Base-by-base conservation (phyloP, 2,113 vertebrate genomes). In the Lagopus muta region DNA sequence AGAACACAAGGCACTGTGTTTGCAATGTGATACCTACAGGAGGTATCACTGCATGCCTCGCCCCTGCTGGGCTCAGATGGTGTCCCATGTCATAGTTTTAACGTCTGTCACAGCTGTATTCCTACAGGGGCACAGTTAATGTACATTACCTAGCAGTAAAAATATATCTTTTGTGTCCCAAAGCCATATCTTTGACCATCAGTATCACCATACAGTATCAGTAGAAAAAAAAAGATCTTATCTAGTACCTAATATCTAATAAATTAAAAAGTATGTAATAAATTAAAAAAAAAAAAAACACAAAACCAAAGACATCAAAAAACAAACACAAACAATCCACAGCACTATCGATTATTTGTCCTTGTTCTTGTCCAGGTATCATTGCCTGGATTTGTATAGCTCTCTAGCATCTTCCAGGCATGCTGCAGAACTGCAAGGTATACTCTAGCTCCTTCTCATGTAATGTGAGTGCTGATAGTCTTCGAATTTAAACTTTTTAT, bases 391-490 rank as follows among this genome's bases (percentile, higher is more conserved):
- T 25, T 14, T 14, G 42, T 74, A 70, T 25, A 77, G 38, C 50
- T 67, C 45, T 70, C 42, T 42, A 45, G 43, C 22, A 2, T 70
- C 76, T 80, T 34, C 70, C 61, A 67, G 75, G 57, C 55, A n/a
- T 0, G 1, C 5, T 24, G 14, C 78, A 94, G 48, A 57, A 75
- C 65, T 74, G 71, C 50, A 67, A 36, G 42, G 10, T 28, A 0
- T 10, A 32, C 36, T 40, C 77, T 38, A 88, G 36, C 27, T 90
- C 66, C 92, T 96, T 80, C 40, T 42, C 85, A 96, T 48, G 38
- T 97, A 96, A 88, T 81, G 69, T 5, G 42, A 30, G 19, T 66
- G 88, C 50, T 38, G 2, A 0, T 70, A 94, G 54, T 85, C 89
- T 43, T 62, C 12, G 77, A 84, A 82, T 19, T 72, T 45, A 12